phyloP scores from a whole-genome alignment of 2,797 vertebrate genomes.

The Protonibea diacanthus region DNA sequence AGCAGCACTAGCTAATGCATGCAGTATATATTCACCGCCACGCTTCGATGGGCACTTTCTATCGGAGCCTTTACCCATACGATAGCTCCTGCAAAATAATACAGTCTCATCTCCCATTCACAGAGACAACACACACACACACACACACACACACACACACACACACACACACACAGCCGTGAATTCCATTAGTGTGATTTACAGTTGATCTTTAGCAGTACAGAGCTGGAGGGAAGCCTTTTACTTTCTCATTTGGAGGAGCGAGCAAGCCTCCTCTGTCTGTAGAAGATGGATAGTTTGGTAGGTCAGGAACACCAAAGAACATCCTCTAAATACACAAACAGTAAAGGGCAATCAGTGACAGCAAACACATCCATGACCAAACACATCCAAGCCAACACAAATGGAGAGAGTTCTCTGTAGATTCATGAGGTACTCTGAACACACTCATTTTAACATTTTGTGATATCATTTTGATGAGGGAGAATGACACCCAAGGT shows the following conservation, averaged over 20 bases:
- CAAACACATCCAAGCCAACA: neutral
- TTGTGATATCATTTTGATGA: neutral
- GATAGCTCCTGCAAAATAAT: constrained; percentile 55
- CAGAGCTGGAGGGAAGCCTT: constrained; percentile 56
- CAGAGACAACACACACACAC: constrained; percentile 19
- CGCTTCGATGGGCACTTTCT: constrained; percentile 33
- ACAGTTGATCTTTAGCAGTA: constrained; percentile 61
- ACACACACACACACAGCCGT: constrained; percentile 33
- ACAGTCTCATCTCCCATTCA: constrained; percentile 50
- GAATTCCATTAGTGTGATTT: constrained; percentile 63
- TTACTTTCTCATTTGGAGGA: constrained; percentile 65
- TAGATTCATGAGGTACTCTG: neutral
- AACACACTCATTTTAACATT: too few species aligned
- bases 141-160: constrained; percentile 13
- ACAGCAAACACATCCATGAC: neutral
- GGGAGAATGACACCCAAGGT: neutral
- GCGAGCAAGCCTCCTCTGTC: constrained; percentile 28
- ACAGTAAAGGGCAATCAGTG: constrained; percentile 29
- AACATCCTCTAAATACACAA: constrained; percentile 46
- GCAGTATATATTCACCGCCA: constrained; percentile 53
- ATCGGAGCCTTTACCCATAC: constrained; percentile 34
- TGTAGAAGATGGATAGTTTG: constrained; percentile 47
- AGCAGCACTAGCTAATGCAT: constrained; percentile 34
- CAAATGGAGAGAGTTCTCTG: neutral
- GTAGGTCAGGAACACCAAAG: constrained; percentile 18